Percentiles rank a stretch among this genome's conserved stretches.
Evolutionary conservation across 2,113 vertebrate genomes (phyloP).

Genomic region (Cyprinus carpio): DNA sequence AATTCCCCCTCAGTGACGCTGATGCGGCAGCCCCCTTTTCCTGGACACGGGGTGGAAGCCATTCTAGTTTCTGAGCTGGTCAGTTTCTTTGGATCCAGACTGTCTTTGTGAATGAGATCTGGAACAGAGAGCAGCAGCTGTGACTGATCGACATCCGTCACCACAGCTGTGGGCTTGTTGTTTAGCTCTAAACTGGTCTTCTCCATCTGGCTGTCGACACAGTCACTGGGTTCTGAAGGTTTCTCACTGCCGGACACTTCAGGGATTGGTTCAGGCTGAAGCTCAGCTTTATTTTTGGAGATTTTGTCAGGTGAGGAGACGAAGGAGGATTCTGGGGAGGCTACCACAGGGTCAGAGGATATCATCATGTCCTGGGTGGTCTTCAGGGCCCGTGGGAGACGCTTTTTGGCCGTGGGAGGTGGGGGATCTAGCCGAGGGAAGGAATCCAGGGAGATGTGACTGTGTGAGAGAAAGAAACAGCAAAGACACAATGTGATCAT

Average conservation of each 20-base stretch:
- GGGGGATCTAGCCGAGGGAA: conserved; percentile 92
- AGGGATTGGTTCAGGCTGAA: neutral
- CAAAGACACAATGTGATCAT: neutral
- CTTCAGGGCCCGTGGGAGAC: conserved; percentile 86
- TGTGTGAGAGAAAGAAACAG: conserved; percentile 60
- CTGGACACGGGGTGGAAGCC: conserved; percentile 71
- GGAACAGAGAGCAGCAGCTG: conserved; percentile 79
- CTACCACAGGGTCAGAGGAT: conserved; percentile 80
- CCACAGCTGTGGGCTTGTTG: conserved; percentile 1
- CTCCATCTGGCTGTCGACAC: neutral
- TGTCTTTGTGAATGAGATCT: conserved; percentile 89
- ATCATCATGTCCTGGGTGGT: conserved; percentile 98
- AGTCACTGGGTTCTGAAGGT: neutral
- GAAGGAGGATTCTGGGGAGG: conserved; percentile 69
- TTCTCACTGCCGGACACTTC: conserved; percentile 16
- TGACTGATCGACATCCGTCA: conserved; percentile 44
- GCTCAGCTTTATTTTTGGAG: conserved; percentile 38
- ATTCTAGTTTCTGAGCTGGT: conserved; percentile 63
- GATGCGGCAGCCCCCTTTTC: conserved; percentile 71
- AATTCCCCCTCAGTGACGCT: conserved; percentile 72
- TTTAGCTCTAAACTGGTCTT: conserved; percentile 23
- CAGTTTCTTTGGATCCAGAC: conserved; percentile 70
- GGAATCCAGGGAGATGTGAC: conserved; percentile 72
- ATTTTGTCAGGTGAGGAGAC: conserved; percentile 58
- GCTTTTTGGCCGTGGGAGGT: conserved; percentile 83